These are phyloP conservation scores for Azorinus chamasolen DNA, from an alignment of 2,888 invertebrate species.

Conservation along the genomic window DNA sequence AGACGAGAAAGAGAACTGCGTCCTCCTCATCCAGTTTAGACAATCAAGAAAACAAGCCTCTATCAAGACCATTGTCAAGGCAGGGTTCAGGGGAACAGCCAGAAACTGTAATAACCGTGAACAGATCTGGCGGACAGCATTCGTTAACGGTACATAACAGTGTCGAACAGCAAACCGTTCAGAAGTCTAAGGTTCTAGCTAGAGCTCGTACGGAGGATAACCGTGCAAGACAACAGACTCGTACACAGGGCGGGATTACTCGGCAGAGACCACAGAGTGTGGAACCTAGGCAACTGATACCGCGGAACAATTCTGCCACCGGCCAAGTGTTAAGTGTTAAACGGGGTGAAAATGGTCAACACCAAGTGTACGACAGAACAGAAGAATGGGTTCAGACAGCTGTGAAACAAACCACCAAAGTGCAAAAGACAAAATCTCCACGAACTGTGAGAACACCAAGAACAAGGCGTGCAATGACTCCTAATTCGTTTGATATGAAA, in stretches of 20 bases:
- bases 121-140: slow-evolving; percentile 65
- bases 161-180: slow-evolving; percentile 14
- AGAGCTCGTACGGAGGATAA: slow-evolving; percentile 60
- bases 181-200: slow-evolving; percentile 64
- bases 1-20: slow-evolving; percentile 25
- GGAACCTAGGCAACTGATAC: slow-evolving; percentile 59
- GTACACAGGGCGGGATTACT: slow-evolving; percentile 24
- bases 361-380: slow-evolving; percentile 70
- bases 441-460: slow-evolving; percentile 41
- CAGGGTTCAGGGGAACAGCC: slow-evolving; percentile 55
- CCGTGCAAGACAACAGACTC: slow-evolving; percentile 36
- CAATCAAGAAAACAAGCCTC: slow-evolving; percentile 41
- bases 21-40: slow-evolving; percentile 20
- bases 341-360: slow-evolving; percentile 55
- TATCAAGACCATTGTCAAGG: slow-evolving; percentile 43
- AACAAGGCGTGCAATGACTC: slow-evolving; percentile 71
- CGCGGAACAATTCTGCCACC: slow-evolving; percentile 31
- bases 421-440: slow-evolving; percentile 53
- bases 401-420: slow-evolving; percentile 69
- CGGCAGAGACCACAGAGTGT: slow-evolving; percentile 67
- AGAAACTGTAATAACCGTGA: slow-evolving; percentile 68
- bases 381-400: slow-evolving; percentile 81
- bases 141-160: slow-evolving; percentile 59
- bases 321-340: slow-evolving; percentile 56
- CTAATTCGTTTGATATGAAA: slow-evolving; percentile 70